phyloP scores from a whole-genome alignment of 1,140 invertebrate species.

The Drosophila nigromelanica region DNA sequence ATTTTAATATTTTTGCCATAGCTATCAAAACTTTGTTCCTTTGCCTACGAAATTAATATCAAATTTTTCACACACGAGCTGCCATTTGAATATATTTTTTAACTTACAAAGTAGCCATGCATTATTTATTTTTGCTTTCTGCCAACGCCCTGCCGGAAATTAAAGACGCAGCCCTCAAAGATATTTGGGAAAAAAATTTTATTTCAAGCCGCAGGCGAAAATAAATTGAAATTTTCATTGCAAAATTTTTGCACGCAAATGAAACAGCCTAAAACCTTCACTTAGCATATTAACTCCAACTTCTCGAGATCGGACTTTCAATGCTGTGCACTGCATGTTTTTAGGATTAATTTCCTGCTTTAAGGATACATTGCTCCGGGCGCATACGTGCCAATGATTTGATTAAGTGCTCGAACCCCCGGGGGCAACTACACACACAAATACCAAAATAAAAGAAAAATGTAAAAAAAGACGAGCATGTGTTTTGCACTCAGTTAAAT shows the following conservation, averaged over 20 bases:
- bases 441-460: background rate
- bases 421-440: conserved; percentile 20
- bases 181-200: conserved; percentile 37
- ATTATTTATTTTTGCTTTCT: conserved; percentile 49
- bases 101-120: conserved; percentile 58
- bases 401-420: conserved; percentile 50
- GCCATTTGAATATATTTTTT: conserved; percentile 50
- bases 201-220: conserved; percentile 64
- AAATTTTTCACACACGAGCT: conserved; percentile 63
- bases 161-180: conserved; percentile 60
- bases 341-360: conserved; percentile 78
- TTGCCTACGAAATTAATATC: conserved; percentile 51
- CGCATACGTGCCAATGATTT: conserved; percentile 78
- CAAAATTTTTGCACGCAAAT: conserved; percentile 31
- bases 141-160: conserved; percentile 57
- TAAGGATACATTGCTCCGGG: conserved; percentile 56
- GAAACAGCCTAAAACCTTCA: background rate
- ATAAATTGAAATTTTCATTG: conserved; percentile 79
- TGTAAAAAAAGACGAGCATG: background rate
- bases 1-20: background rate
- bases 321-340: conserved; percentile 65
- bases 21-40: conserved; percentile 3
- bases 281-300: conserved; percentile 26
- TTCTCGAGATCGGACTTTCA: conserved; percentile 29
- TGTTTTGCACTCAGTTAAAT: background rate